Percentiles rank a stretch among this genome's conserved stretches.
Evolutionary conservation across 2,888 invertebrate genomes (phyloP).

Genomic region (Strigamia crassipes): DNA sequence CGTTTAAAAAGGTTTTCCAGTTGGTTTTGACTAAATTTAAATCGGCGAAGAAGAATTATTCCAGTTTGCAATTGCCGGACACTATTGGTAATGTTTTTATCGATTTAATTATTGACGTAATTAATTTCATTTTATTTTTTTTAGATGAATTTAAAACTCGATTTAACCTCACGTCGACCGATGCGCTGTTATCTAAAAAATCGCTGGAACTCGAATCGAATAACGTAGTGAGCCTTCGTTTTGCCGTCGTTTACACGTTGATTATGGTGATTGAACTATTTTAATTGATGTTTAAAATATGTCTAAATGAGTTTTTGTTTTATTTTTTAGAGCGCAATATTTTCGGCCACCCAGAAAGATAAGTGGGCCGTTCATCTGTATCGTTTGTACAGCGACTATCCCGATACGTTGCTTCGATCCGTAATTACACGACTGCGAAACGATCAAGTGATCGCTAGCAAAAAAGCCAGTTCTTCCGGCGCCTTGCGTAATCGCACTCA

Average conservation of each 20-base stretch:
- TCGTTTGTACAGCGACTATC: slow-evolving; percentile 73
- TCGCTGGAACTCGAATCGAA: slow-evolving; percentile 54
- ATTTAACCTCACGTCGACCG: not conserved
- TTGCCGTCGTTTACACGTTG: slow-evolving; percentile 65
- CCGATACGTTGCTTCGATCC: slow-evolving; percentile 67
- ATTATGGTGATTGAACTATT: slow-evolving; percentile 59
- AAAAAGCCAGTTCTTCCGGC: slow-evolving; percentile 54
- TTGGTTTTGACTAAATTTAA: slow-evolving; percentile 32
- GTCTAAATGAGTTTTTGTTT: slow-evolving; percentile 41
- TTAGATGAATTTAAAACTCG: slow-evolving; percentile 26
- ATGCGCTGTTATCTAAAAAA: not conserved
- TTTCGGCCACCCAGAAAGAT: slow-evolving; percentile 67
- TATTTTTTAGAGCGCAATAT: slow-evolving; percentile 68
- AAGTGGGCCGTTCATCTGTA: slow-evolving; percentile 71
- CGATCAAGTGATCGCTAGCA: slow-evolving; percentile 66
- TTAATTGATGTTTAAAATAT: not conserved
- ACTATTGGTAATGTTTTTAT: not conserved
- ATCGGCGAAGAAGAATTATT: slow-evolving; percentile 47
- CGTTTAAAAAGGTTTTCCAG: not conserved
- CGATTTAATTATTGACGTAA: too few species aligned
- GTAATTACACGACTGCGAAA: slow-evolving; percentile 67
- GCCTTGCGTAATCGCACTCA: slow-evolving; percentile 61
- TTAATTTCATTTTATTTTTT: not conserved
- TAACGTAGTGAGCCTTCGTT: slow-evolving; percentile 63
- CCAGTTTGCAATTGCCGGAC: slow-evolving; percentile 30